phyloP scores from a whole-genome alignment of 2,113 vertebrate species.

The Meleagris gallopavo region DNA sequence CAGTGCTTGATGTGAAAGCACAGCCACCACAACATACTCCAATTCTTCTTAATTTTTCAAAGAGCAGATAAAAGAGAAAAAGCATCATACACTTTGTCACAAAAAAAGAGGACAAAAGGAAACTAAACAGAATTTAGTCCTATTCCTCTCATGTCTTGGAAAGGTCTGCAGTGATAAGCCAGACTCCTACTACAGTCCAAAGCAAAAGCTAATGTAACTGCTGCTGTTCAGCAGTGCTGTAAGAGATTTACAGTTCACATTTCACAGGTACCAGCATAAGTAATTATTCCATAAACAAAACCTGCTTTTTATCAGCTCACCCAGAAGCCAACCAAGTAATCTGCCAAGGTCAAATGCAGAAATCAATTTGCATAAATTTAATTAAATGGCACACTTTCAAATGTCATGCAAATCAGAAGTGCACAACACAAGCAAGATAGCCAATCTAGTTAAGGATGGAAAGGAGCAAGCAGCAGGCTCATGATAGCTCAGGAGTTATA shows the following conservation, averaged over 20 bases:
- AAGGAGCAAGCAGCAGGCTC: not conserved
- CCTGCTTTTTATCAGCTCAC: slow-evolving; percentile 31
- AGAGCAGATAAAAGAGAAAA: not conserved
- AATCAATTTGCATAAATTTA: slow-evolving; percentile 1
- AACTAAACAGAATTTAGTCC: not conserved
- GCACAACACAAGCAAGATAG: not conserved
- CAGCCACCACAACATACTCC: not conserved
- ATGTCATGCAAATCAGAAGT: slow-evolving; percentile 4
- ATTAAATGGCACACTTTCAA: slow-evolving; percentile 33
- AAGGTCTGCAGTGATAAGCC: not conserved
- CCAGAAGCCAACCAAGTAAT: not conserved
- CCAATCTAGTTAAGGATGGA: not conserved
- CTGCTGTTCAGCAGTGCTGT: not conserved
- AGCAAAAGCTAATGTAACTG: not conserved
- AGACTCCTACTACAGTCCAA: not conserved
- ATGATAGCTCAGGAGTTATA: not conserved
- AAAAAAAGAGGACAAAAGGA: not conserved
- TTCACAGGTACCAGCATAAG: slow-evolving; percentile 14
- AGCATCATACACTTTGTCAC: not conserved
- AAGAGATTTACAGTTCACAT: not conserved
- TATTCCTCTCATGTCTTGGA: not conserved
- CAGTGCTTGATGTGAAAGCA: not conserved
- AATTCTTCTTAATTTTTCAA: not conserved
- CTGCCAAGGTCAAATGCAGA: slow-evolving; percentile 22
- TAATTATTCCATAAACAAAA: not conserved